phyloP scores from a whole-genome alignment of 2,888 invertebrate species.

The Oxyteleia sp. region DNA sequence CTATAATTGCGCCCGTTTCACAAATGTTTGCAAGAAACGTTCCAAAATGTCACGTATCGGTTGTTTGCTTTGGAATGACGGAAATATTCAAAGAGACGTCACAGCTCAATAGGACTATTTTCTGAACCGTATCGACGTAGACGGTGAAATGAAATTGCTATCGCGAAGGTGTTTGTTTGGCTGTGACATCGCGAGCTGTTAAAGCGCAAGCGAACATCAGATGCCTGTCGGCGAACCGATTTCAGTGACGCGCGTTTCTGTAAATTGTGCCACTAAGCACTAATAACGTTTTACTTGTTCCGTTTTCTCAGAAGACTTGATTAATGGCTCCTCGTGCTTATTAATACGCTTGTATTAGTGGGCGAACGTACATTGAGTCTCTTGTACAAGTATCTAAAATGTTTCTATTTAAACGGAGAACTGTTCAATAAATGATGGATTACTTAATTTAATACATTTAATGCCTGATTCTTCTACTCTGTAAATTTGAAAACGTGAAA shows the following conservation, averaged over 20 bases:
- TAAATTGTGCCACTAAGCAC: constrained; percentile 83
- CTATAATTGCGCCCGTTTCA: neutral
- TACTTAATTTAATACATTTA: constrained; percentile 30
- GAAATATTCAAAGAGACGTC: constrained; percentile 58
- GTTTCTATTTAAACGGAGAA: constrained; percentile 22
- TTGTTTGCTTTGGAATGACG: constrained; percentile 39
- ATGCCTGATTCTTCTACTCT: too few relatives aligned
- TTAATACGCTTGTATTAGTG: constrained; percentile 35
- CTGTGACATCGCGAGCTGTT: constrained; percentile 37
- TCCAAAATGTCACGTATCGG: constrained; percentile 58
- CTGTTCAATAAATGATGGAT: constrained; percentile 40
- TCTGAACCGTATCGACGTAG: constrained; percentile 10
- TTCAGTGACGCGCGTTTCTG: constrained; percentile 71
- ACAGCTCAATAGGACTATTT: constrained; percentile 24
- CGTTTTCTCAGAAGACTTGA: constrained; percentile 85
- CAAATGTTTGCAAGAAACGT: constrained; percentile 33
- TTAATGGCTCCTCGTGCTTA: constrained; percentile 80
- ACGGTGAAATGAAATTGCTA: constrained; percentile 41
- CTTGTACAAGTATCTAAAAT: constrained; percentile 39
- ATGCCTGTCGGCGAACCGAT: constrained; percentile 23
- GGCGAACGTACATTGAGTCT: constrained; percentile 19
- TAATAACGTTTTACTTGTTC: constrained; percentile 85
- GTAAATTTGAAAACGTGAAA: too few relatives aligned
- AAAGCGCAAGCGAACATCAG: constrained; percentile 24
- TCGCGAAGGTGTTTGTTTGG: constrained; percentile 38